These are phyloP conservation scores for Caenorhabditis remanei DNA, from an alignment of 1,140 invertebrate species.

Conservation along the genomic window DNA sequence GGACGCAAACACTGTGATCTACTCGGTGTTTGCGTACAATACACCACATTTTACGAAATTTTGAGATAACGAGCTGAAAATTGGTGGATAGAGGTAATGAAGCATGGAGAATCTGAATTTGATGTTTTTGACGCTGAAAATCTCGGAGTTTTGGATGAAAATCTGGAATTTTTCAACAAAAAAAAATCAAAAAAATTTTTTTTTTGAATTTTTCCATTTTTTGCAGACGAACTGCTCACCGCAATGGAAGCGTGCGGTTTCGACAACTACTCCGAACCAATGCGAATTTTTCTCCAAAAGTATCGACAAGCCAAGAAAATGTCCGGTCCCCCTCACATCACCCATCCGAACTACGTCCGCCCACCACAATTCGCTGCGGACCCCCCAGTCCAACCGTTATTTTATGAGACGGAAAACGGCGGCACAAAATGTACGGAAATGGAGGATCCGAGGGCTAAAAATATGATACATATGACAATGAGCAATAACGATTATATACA, in stretches of 20 bases:
- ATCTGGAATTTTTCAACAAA: background rate
- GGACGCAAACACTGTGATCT: too few relatives aligned
- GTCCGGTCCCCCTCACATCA: background rate
- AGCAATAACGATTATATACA: too few relatives aligned
- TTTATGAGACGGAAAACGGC: background rate
- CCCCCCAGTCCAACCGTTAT: background rate
- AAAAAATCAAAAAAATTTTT: background rate
- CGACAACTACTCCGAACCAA: conserved; percentile 96
- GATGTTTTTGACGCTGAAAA: too few relatives aligned
- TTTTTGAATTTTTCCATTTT: too few relatives aligned
- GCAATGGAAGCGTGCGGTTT: conserved; percentile 97
- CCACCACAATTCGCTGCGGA: background rate
- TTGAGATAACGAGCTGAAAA: too few relatives aligned
- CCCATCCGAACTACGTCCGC: background rate
- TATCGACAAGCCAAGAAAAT: conserved; percentile 80
- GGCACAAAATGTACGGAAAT: background rate
- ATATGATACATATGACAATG: background rate
- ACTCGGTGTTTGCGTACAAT: too few relatives aligned
- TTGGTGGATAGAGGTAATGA: too few relatives aligned
- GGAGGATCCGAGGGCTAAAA: background rate
- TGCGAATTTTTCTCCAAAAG: conserved; percentile 95
- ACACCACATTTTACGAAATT: too few relatives aligned
- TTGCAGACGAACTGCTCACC: conserved; percentile 85
- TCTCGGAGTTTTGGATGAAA: too few relatives aligned
- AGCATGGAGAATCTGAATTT: too few relatives aligned